Evolutionary conservation across 2,797 vertebrate genomes (phyloP), one percentile per base, ranked within the genome.

Genomic region (Enteromius thamalakanensis): DNA sequence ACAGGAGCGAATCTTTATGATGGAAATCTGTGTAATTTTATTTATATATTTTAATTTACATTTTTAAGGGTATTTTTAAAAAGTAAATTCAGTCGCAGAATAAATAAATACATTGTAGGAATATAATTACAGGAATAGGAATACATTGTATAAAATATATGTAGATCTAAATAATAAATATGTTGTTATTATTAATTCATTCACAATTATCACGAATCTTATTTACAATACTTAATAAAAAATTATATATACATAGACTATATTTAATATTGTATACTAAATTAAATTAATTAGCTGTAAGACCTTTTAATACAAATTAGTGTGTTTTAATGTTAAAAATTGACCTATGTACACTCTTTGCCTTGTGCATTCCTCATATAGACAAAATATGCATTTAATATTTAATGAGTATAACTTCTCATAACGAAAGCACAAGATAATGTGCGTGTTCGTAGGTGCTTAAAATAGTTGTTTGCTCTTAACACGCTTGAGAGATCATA

Each of bases 401-500:
- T 55, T 40, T 32, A 21, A n/a, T 58, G 9, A 23, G 21, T 23
- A 2, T n/a, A 58, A 76, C 21, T 76, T 58, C 6, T 11, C 17
- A 53, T 8, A 74, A 53, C 3, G 29, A 32, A 12, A 68, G 37
- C 34, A 37, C 51, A 6, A 21, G 2, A 76, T 4, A 32, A 58
- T 49, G 42, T 80, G 51, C 70, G 53, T 17, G 32, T 40, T 58
- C 51, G 5, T 45, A 26, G 8, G 45, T 23, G n/a, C 53, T 45
- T 23, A 3, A 75, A 53, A 71, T 29, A 32, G 34, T 42, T 58
- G 42, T 77, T 64, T 17, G 60, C 14, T 32, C 26, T 64, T 17
- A 45, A 60, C 47, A 78, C 85, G 89, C 62, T 76, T 80, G 8
- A 88, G 79, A 83, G 84, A 84, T 85, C 86, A 26, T 89, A 80